Evolutionary conservation across 1,140 invertebrate species (phyloP).

Genomic region (Condylostylus longicornis): DNA sequence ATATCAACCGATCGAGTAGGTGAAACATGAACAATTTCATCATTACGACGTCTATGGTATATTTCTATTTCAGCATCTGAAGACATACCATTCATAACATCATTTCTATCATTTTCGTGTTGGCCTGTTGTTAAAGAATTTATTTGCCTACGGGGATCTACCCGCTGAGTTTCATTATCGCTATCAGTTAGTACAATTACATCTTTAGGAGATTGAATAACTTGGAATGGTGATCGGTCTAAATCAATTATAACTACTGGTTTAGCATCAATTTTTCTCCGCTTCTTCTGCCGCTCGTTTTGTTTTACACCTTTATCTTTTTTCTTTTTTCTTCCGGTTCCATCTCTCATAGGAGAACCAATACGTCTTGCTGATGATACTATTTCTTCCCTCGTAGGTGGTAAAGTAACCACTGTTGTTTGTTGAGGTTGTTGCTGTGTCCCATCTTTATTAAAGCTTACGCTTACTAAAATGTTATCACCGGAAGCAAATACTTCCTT

Average conservation of each 20-base stretch:
- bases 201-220: slow-evolving; percentile 60
- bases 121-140: too few species aligned
- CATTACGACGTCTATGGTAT: slow-evolving; percentile 9
- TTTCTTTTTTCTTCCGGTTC: slow-evolving; percentile 12
- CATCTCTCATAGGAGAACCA: slow-evolving; percentile 15
- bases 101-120: slow-evolving; percentile 1
- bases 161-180: slow-evolving; percentile 40
- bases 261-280: slow-evolving; percentile 36
- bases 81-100: slow-evolving; percentile 8
- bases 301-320: slow-evolving; percentile 14
- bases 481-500: slow-evolving; percentile 86
- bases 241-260: slow-evolving; percentile 74
- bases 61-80: slow-evolving; percentile 8
- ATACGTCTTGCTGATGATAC: slow-evolving; percentile 17
- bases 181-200: slow-evolving; percentile 70
- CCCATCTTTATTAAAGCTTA: slow-evolving; percentile 70
- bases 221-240: slow-evolving; percentile 66
- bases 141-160: too few species aligned
- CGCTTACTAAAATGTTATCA: slow-evolving; percentile 80
- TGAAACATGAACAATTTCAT: slow-evolving; percentile 4
- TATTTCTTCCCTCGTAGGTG: slow-evolving; percentile 22
- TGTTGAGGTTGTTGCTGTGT: slow-evolving; percentile 24
- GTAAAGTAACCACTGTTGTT: slow-evolving; percentile 20
- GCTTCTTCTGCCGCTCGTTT: slow-evolving; percentile 15
- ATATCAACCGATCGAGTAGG: slow-evolving; percentile 3